Conservation (phyloP, 2,888 invertebrate species). For the Scaptomyza flava region DNA sequence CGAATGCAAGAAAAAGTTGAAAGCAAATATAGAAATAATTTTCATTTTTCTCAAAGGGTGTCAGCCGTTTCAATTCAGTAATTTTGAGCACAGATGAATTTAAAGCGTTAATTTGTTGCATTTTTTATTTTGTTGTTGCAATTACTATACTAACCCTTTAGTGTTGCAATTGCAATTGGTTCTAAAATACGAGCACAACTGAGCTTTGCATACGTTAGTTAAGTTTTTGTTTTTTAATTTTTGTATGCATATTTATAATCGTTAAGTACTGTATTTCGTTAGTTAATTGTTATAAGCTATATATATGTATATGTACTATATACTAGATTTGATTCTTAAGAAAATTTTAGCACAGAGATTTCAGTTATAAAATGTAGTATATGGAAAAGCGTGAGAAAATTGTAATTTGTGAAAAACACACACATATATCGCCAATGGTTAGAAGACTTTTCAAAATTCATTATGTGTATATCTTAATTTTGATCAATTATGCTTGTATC, state of each 20-base stretch:
- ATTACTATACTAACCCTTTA: conserved; percentile 8
- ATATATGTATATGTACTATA: conserved; percentile 30
- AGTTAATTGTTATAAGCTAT: conserved; percentile 33
- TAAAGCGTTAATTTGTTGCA: conserved; percentile 52
- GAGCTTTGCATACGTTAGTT: conserved; percentile 42
- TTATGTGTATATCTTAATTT: conserved; percentile 5
- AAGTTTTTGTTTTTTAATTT: conserved; percentile 5
- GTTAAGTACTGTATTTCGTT: conserved; percentile 55
- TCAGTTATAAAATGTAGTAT: conserved; percentile 34
- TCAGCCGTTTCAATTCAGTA: conserved; percentile 62
- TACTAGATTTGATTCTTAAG: conserved; percentile 69
- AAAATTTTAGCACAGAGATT: conserved; percentile 71
- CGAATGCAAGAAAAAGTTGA: conserved; percentile 36
- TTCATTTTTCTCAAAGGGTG: conserved; percentile 44
- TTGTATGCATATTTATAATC: conserved; percentile 31
- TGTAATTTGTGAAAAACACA: conserved; percentile 23
- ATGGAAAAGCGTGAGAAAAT: conserved; percentile 35
- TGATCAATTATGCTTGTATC: conserved; percentile 5
- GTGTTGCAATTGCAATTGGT: conserved; percentile 52
- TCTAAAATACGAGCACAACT: conserved; percentile 57
- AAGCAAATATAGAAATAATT: conserved; percentile 12
- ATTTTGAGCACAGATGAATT: conserved; percentile 36
- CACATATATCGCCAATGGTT: conserved; percentile 30
- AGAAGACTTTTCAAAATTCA: conserved; percentile 3
- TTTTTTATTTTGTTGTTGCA: conserved; percentile 28